Base-by-base conservation (phyloP, 2,888 invertebrate genomes). In the Cataglyphis rosenhaueri region DNA sequence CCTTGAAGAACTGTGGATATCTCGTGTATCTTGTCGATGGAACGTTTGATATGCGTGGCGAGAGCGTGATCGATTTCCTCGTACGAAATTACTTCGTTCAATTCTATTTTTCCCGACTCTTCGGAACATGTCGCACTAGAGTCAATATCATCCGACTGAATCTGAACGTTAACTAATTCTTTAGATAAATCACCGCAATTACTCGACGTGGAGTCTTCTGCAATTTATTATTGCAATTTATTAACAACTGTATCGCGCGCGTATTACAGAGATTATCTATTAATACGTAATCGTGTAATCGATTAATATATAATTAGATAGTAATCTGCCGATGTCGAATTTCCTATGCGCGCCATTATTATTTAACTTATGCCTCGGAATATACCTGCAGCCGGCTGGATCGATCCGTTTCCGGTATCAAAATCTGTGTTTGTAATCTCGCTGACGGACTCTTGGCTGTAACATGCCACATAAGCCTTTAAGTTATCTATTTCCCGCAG, bases 1-100 rank as follows among this genome's bases (percentile, higher is more conserved):
- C 92, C 92, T 88, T 86, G 71, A 29, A 92, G 82, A 12, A 75
- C 85, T n/a, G 59, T 62, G 29, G 86, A 89, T 79, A 92, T 87
- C 81, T 84, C 86, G 25, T 88, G 66, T 5, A 90, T 82, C 55
- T 76, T 89, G 35, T 87, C 81, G 32, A 90, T 91, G 21, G 89
- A 91, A 38, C 86, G 85, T 82, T 85, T 88, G 6, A 90, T 84
- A 61, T 88, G 86, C 8, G 74, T 86, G 18, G 86, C 85, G 21
- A 92, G 70, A 0, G 83, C 87, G 57, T 76, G 57, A 71, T 91
- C 91, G 29, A 92, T 89, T 52, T 85, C 84, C 21, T 92, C 85
- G 3, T 79, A 41, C 29, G 81, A 83, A 44, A 66, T 59, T 52
- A 59, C 52, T 44, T 74, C 57, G 8, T 88, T 86, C 35, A 29